Base-by-base conservation (phyloP, 2,797 vertebrate species). In the Eidolon dupreanum region DNA sequence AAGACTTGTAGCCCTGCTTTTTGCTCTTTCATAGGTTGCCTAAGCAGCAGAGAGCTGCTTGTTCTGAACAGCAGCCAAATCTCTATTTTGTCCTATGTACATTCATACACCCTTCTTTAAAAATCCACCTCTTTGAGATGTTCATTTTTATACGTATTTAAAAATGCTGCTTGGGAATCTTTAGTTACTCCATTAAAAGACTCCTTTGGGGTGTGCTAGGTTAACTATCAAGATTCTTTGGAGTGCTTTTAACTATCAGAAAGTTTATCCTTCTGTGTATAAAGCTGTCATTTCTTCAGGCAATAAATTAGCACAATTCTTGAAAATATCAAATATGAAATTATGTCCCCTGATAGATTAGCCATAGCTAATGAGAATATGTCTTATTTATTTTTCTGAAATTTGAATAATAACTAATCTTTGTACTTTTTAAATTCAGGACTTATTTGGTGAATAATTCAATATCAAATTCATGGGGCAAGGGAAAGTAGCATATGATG, bases 91-190 rank as follows among this genome's bases (percentile, higher is more conserved):
- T 49, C 55, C 53, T 46, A 7, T 77, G 77, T 41, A 53, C 78
- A 26, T 55, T 86, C 57, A 41, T 15, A 73, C 12, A 66, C 6
- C 33, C n/a, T 24, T 61, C 28, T 85, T 95, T 92, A 78, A 96
- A 88, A 92, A 49, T 51, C 2, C 2, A 0, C 75, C 17, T 49
- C 77, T 93, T 55, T 73, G 90, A 82, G 88, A 89, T 79, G 65
- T 41, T 96, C 81, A 78, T 74, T 95, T 95, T 88, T 85, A 73
- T 20, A 88, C 93, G 77, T 88, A 96, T 88, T 96, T 95, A 86
- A 93, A 92, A 74, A 75, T 49, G 70, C 57, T 79, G 63, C 82
- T 65, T 88, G 66, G 73, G 70, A 82, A 84, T 95, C 83, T 83
- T 88, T 46, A 93, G 78, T 75, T 36, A 82, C 36, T 94, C 13